Base-by-base conservation (phyloP, 2,888 invertebrate genomes). In the Salpingus planirostris region DNA sequence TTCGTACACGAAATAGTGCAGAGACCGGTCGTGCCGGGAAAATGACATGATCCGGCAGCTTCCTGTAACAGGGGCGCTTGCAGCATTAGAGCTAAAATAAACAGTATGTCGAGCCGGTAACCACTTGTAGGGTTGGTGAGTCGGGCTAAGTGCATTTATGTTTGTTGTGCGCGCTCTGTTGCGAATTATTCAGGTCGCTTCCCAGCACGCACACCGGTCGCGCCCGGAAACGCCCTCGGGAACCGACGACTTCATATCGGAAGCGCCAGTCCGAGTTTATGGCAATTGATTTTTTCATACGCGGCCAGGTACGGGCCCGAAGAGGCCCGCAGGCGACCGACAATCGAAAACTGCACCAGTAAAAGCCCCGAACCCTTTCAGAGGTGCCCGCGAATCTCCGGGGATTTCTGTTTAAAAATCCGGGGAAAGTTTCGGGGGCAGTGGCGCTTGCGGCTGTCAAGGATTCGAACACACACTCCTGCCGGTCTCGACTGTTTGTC, bases 131-230 rank as follows among this genome's bases (percentile, higher is more conserved):
- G 27, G 28, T 28, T 13, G 11, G 13, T 11, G 21, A 28, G 28
- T 33, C 8, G 13, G 13, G 10, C 26, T 21, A 15, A 18, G 28
- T 21, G 28, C 33, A 33, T 18, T 24, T 15, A 24, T 33, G 21
- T n/a, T n/a, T n/a, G 22, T 32, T 28, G 26, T 13, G 37, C 33
- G n/a, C 29, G 21, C 15, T 14, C 33, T 27, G 13, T 13, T 24
- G 27, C 35, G 18, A 35, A 46, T 44, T 46, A 44, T 46, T 46
- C 46, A 40, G 42, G 40, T 41, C 43, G 43, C 43, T 46, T 38
- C 33, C 42, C 40, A 35, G 44, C 44, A 44, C 42, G 44, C 42
- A 42, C 40, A 31, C n/a, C 33, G 44, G 42, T 42, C 42, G 44
- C 42, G 40, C 35, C 36, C 34, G 40, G 36, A 42, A 37, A 42